Base-by-base conservation (phyloP, 2,888 invertebrate genomes). In the Drosophila pseudotakahashii region DNA sequence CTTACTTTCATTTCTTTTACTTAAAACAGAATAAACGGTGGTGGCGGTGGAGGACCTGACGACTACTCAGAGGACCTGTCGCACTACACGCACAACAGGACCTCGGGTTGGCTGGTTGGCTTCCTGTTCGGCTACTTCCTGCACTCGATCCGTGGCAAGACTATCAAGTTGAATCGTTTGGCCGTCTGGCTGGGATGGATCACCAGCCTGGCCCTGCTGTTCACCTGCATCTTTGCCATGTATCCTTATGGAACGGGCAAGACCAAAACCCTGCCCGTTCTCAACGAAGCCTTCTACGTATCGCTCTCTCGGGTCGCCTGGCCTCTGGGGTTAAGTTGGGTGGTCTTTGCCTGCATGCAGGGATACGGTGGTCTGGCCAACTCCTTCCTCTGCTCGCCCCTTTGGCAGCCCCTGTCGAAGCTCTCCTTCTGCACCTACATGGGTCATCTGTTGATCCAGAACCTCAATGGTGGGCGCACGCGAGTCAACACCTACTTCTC, bases 31-130 rank as follows among this genome's bases (percentile, higher is more conserved):
- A 2, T 66, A 3, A 47, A 47, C 3, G 36, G 14, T 1, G 47
- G 36, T 1, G 36, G 36, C 1, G 39, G 36, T 23, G 45, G 19
- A 4, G 44, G 58, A 13, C 52, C 57, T 1, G 32, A 57, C 7
- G 30, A 30, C 10, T 19, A 50, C 14, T 10, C 34, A 0, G 48
- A 48, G 1, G 48, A 50, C 14, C 54, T 70, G n/a, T 39, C 60
- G 77, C 69, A 66, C 53, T 70, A 87, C 6, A 90, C 89, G 0
- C 89, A 90, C 45, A 72, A 68, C 0, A 81, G 89, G 26, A 71
- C 84, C 4, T 77, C 89, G 0, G 85, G 90, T 0, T 90, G 90
- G 89, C 53, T 90, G 11, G 77, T 90, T 47, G 90, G 89, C 0
- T 50, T 88, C 4, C 69, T 89, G 6, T 86, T 90, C 53, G 90